A percentile compares a stretch with the other conserved stretches of the same genome.
Evolutionary conservation across 1,140 invertebrate genomes (phyloP).

Genomic region (Brachionus sp.): DNA sequence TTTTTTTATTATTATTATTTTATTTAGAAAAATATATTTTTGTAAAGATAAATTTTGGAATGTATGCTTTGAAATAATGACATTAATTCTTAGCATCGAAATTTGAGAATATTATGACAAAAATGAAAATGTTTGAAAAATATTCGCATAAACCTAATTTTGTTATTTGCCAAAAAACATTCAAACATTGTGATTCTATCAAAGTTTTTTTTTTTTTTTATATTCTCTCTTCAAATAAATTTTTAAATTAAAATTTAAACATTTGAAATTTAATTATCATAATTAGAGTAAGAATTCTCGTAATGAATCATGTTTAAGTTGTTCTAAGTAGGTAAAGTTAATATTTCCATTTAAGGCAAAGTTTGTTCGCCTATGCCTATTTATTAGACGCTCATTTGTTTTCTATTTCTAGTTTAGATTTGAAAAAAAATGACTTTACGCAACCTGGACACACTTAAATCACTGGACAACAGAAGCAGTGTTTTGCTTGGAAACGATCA

Average conservation of each 20-base stretch:
- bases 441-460: not conserved
- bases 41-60: not conserved
- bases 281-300: not conserved
- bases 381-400: not conserved
- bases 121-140: not conserved
- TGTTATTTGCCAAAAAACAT: not conserved
- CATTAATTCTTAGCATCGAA: not conserved
- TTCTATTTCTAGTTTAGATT: not conserved
- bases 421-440: conserved; percentile 19
- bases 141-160: conserved; percentile 13
- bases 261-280: conserved; percentile 2
- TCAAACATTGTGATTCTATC: not conserved
- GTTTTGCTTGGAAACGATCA: conserved; percentile 32
- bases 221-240: not conserved
- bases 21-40: not conserved
- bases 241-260: conserved; percentile 6
- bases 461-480: not conserved
- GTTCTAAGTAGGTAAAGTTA: not conserved
- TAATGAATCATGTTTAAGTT: not conserved
- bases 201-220: not conserved
- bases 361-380: not conserved
- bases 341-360: conserved; percentile 5
- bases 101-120: not conserved
- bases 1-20: not conserved
- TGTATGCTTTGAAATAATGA: not conserved